Evolutionary conservation across 2,888 invertebrate genomes (phyloP).

Genomic region (Norana najaformis): DNA sequence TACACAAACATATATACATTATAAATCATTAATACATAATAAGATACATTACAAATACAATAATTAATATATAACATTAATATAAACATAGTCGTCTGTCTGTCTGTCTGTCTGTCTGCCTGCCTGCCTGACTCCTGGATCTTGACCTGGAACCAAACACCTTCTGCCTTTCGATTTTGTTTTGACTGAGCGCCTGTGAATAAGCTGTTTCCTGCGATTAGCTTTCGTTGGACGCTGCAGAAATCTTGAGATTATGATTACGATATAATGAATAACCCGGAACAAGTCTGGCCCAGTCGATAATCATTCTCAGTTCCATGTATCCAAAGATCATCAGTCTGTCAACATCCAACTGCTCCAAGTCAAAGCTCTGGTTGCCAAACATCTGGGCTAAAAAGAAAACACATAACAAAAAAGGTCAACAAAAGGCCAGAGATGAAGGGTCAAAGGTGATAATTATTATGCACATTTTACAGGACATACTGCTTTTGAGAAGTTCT

Average conservation of each 20-base stretch:
- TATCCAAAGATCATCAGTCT: slow-evolving; percentile 61
- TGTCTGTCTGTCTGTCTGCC: too few relatives aligned
- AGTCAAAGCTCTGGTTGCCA: background rate
- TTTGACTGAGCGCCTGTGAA: too few relatives aligned
- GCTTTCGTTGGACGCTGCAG: too few relatives aligned
- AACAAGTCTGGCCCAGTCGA: slow-evolving; percentile 62
- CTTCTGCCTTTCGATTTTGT: too few relatives aligned
- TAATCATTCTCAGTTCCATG: slow-evolving; percentile 59
- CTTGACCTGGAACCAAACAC: too few relatives aligned
- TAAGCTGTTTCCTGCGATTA: too few relatives aligned
- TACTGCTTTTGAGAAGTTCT: too few relatives aligned
- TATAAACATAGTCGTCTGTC: slow-evolving; percentile 34
- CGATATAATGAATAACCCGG: too few relatives aligned
- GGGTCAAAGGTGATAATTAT: background rate
- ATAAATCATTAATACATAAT: too few relatives aligned
- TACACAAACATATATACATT: background rate
- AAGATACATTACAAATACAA: background rate
- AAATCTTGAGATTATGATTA: too few relatives aligned
- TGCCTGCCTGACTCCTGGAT: too few relatives aligned
- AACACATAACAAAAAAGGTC: background rate
- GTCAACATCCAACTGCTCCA: slow-evolving; percentile 36
- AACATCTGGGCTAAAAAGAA: background rate
- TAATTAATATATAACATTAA: background rate
- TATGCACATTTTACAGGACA: background rate
- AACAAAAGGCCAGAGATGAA: background rate